Base-by-base conservation (phyloP, 1,140 invertebrate genomes). In the Drosophila sechellia region DNA sequence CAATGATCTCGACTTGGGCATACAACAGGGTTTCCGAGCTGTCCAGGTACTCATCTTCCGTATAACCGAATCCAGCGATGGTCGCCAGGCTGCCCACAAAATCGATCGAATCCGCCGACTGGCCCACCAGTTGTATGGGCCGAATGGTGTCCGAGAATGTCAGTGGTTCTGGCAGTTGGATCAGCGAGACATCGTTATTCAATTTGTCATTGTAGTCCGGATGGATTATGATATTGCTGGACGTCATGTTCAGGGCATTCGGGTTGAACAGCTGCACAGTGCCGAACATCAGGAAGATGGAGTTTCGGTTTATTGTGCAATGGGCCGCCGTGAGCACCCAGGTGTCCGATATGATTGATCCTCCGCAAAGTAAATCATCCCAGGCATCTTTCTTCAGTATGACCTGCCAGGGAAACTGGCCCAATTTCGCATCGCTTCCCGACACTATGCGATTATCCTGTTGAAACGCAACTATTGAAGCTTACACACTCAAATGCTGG, bases 241-340 rank as follows among this genome's bases (percentile, higher is more conserved):
- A 76, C 0, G 80, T 92, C 75, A 93, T 77, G 48, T 90, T 90
- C 10, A 63, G 52, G 0, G 74, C 75, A 53, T 91, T 59, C 2
- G 74, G 76, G 37, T 91, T 75, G 15, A 92, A 78, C 11, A 94
- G 76, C 46, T 93, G 86, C 27, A 93, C 90, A 37, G 90, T 93
- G 10, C 94, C 94, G 11, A 94, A 83, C 3, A 92, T 87, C 0
- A 93, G 61, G 4, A 90, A 81, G 0, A 92, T 27, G 2, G 90
- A 90, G 0, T 50, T 27, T 1, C 55, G 58, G 1, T 85, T 90
- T 53, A 81, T 79, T n/a, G 79, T 92, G 73, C 94, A 95, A 77
- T 95, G 94, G 22, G 93, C 94, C 0, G 94, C 94, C 0, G 94
- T 95, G 11, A 95, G 70, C 11, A 95, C 92, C 87, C 93, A 94